Conservation (phyloP, 2,113 vertebrate species). For the Ancistrus triradiatus region DNA sequence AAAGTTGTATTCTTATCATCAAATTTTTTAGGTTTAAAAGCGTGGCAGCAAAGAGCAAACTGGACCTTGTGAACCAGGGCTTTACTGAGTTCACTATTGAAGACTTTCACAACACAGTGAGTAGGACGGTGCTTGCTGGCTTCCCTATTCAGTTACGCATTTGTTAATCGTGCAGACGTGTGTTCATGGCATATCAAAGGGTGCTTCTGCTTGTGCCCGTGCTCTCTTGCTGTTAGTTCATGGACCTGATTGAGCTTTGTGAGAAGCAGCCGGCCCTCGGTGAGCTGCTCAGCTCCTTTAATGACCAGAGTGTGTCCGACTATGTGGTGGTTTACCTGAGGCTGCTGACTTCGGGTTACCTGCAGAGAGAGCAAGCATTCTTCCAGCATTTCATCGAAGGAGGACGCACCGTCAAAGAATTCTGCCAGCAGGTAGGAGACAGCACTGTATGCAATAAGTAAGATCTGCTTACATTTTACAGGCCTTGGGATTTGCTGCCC, state of each 20-base stretch:
- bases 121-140: slow-evolving; percentile 39
- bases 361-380: slow-evolving; percentile 86
- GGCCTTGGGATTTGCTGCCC: too few species aligned
- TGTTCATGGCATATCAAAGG: not conserved
- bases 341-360: slow-evolving; percentile 87
- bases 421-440: slow-evolving; percentile 85
- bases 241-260: slow-evolving; percentile 89
- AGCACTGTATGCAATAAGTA: too few species aligned
- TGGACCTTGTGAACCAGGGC: slow-evolving; percentile 84
- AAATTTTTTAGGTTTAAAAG: slow-evolving; percentile 83
- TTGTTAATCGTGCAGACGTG: not conserved
- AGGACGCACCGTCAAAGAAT: slow-evolving; percentile 86
- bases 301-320: slow-evolving; percentile 90
- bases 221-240: slow-evolving; percentile 69
- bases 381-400: slow-evolving; percentile 96
- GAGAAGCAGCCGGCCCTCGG: slow-evolving; percentile 80
- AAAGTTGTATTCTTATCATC: not conserved
- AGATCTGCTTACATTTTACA: too few species aligned
- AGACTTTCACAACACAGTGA: slow-evolving; percentile 91
- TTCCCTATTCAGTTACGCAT: not conserved
- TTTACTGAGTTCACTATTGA: slow-evolving; percentile 94
- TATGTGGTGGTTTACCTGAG: slow-evolving; percentile 92
- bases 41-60: slow-evolving; percentile 85
- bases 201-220: not conserved
- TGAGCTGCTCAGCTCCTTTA: slow-evolving; percentile 83